Conservation (phyloP, 2,797 vertebrate species). For the Epinephelus malabaricus region DNA sequence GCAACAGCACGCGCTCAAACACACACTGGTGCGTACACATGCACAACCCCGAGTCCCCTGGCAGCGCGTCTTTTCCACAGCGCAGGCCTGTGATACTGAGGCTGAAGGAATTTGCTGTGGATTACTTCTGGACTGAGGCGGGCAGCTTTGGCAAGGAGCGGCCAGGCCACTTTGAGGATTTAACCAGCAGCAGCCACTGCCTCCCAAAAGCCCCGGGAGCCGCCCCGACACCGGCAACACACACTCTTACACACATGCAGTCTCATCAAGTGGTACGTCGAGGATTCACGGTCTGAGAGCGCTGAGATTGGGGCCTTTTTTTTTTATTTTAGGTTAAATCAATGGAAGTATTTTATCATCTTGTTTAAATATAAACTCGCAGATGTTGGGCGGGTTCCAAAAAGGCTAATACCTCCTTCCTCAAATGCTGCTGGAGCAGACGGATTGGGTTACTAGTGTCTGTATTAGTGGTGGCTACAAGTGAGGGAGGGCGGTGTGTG, state of each 20-base stretch:
- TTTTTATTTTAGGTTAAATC: background rate
- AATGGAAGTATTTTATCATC: background rate
- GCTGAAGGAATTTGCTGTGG: constrained; percentile 88
- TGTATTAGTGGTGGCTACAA: background rate
- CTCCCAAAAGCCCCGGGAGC: constrained; percentile 72
- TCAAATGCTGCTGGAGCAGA: constrained; percentile 2
- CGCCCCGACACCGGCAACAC: constrained; percentile 59
- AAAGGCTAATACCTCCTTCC: background rate
- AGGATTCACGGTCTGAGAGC: constrained; percentile 40
- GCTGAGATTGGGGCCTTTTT: background rate
- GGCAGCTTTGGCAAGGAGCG: constrained; percentile 81
- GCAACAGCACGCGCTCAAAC: constrained; percentile 16
- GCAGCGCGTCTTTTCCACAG: constrained; percentile 68
- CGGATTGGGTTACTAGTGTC: background rate
- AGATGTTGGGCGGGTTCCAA: background rate
- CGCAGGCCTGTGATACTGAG: constrained; percentile 82
- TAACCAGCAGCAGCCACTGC: constrained; percentile 71
- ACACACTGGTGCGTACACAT: constrained; percentile 29
- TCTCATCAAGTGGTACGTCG: constrained; percentile 52
- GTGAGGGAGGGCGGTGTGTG: background rate
- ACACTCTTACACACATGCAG: constrained; percentile 42
- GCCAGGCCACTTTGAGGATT: constrained; percentile 84
- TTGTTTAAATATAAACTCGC: background rate
- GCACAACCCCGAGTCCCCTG: constrained; percentile 58
- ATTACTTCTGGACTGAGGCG: constrained; percentile 87